A percentile compares a stretch with the other conserved stretches of the same genome.
Evolutionary conservation across 2,888 invertebrate genomes (phyloP).

Genomic region (Spisula solida): DNA sequence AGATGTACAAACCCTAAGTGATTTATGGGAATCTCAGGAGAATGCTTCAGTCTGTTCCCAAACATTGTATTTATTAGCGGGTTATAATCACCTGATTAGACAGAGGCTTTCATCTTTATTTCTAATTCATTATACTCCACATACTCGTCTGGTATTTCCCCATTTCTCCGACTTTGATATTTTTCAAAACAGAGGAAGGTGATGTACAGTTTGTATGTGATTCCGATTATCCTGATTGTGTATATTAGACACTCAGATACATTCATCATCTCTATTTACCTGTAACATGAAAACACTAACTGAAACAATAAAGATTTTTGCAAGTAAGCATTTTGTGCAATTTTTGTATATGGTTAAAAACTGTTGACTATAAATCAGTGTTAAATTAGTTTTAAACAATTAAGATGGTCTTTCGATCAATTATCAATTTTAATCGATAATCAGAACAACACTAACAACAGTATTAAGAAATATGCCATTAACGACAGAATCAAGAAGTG

Average conservation of each 20-base stretch:
- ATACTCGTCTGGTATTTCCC: not conserved
- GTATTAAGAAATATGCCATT: no score
- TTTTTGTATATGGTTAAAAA: no score
- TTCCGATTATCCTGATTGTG: not conserved
- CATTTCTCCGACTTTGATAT: not conserved
- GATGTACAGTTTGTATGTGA: not conserved
- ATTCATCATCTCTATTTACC: not conserved
- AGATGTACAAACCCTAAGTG: not conserved
- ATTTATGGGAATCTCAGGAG: not conserved
- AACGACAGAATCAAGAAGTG: no score
- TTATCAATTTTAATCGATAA: no score
- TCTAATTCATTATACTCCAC: not conserved
- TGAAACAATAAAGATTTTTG: not conserved
- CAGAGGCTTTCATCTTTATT: constrained; percentile 23
- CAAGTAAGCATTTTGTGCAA: no score
- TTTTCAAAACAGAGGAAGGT: not conserved
- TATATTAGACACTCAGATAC: not conserved
- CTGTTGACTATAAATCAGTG: no score
- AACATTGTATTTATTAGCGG: constrained; percentile 19
- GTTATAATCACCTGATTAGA: constrained; percentile 45
- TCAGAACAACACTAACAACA: no score
- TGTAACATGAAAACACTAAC: not conserved
- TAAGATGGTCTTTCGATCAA: no score
- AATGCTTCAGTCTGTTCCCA: not conserved
- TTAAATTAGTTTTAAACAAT: no score